A percentile compares a stretch with the other conserved stretches of the same genome.
These are phyloP conservation scores for Pantala flavescens DNA, from an alignment of 1,140 invertebrate genomes.

Conservation along the genomic window DNA sequence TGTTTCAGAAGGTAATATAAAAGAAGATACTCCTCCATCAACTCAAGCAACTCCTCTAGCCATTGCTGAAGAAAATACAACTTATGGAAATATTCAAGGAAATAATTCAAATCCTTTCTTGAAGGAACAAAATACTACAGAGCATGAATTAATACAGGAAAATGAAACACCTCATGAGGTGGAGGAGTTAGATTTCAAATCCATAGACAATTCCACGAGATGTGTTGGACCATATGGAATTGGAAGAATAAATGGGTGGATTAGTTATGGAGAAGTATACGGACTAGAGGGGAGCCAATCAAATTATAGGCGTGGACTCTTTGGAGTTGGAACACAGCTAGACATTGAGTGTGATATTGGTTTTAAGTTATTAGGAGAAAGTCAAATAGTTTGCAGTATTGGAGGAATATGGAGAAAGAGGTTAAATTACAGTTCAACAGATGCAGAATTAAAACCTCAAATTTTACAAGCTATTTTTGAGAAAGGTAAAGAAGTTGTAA, in stretches of 20 bases:
- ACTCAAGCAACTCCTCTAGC: no score
- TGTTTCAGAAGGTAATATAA: no score
- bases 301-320: background rate
- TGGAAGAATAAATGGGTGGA: background rate
- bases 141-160: no score
- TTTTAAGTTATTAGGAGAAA: background rate
- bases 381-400: background rate
- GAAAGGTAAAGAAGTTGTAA: background rate
- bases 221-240: background rate
- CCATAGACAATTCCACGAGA: background rate
- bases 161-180: no score
- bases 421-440: background rate
- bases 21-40: no score
- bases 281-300: background rate
- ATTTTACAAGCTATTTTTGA: background rate
- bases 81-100: no score
- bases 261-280: background rate
- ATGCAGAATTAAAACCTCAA: background rate
- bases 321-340: background rate
- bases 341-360: background rate
- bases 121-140: no score
- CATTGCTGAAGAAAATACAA: no score
- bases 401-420: background rate
- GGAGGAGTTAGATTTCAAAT: no score
- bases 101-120: no score